Evolutionary conservation across 2,113 vertebrate genomes (phyloP), one percentile per base, ranked within the genome.

Genomic region (Callospermophilus lateralis): DNA sequence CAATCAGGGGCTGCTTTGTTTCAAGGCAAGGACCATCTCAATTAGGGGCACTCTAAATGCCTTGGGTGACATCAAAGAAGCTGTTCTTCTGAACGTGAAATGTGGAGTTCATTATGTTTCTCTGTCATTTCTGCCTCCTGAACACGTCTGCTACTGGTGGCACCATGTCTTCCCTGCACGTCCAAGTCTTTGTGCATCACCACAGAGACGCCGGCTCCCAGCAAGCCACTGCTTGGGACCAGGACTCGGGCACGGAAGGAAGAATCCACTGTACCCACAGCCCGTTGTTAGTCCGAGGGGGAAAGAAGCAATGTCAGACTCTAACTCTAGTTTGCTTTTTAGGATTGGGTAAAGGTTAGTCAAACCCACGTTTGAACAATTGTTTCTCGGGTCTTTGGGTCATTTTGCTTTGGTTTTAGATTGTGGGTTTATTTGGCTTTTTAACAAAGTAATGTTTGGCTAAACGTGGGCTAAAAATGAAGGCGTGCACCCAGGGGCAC

Each of bases 111-210:
- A 91, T 97, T 98, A 94, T 79, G 94, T 97, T 98, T 84, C 94
- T 96, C 96, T 89, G 91, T 89, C 93, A 79, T 90, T 87, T 97
- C 84, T 85, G 51, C 81, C 6, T 97, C 97, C 97, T 96, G 97
- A 95, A 93, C 92, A 97, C 76, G 92, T 98, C 96, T 89, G 92
- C 96, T 98, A 97, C 94, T 98, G 98, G 98, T 98, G 92, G 89
- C 80, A 67, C 74, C 68, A 19, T 34, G 79, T 97, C 42, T 91
- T 97, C 70, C 39, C 48, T 79, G 11, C 24, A 65, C 70, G 73
- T 96, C 58, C 51, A 87, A 72, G 89, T 89, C 63, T 73, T 97
- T 98, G 94, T 94, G 48, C 63, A 88, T 87, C 72, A 78, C 58
- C 97, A 96, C 86, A 96, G 97, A 97, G 68, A 94, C 72, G 97